Evolutionary conservation across 2,113 vertebrate genomes (phyloP).

Genomic region (Poeciliopsis turrubarensis): DNA sequence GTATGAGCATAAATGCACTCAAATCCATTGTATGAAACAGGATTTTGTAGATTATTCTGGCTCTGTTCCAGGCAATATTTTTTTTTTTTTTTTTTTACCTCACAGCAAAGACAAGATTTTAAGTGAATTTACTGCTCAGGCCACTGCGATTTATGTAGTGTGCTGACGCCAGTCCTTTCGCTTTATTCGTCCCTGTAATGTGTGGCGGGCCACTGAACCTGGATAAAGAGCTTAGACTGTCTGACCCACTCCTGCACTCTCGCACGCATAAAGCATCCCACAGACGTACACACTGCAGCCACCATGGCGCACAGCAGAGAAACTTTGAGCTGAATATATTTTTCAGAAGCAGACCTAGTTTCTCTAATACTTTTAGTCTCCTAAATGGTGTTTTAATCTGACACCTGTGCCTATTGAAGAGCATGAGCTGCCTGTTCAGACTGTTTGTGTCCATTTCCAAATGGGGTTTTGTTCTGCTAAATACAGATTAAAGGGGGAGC

Average conservation of each 20-base stretch:
- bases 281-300: conserved; percentile 13
- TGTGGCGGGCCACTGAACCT: conserved; percentile 65
- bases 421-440: conserved; percentile 25
- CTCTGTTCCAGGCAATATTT: conserved; percentile 46
- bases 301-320: conserved; percentile 28
- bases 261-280: conserved; percentile 14
- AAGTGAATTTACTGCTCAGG: conserved; percentile 64
- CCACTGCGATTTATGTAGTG: conserved; percentile 55
- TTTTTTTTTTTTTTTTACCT: conserved; percentile 53
- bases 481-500: conserved; percentile 20
- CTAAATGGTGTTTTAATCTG: conserved; percentile 46
- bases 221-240: conserved; percentile 82
- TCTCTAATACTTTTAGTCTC: conserved; percentile 63
- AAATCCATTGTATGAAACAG: conserved; percentile 38
- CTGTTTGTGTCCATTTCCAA: conserved; percentile 42
- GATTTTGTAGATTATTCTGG: conserved; percentile 46
- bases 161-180: conserved; percentile 73
- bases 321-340: conserved; percentile 54
- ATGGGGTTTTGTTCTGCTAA: conserved; percentile 37
- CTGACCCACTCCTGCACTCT: conserved; percentile 75
- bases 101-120: conserved; percentile 43
- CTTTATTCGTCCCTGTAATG: conserved; percentile 63
- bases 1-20: conserved; percentile 32
- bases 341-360: conserved; percentile 63
- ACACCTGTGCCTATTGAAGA: conserved; percentile 36